Percentiles rank a stretch among this genome's conserved stretches.
Evolutionary conservation across 2,888 invertebrate genomes (phyloP).

Genomic region (Philereme transversata): DNA sequence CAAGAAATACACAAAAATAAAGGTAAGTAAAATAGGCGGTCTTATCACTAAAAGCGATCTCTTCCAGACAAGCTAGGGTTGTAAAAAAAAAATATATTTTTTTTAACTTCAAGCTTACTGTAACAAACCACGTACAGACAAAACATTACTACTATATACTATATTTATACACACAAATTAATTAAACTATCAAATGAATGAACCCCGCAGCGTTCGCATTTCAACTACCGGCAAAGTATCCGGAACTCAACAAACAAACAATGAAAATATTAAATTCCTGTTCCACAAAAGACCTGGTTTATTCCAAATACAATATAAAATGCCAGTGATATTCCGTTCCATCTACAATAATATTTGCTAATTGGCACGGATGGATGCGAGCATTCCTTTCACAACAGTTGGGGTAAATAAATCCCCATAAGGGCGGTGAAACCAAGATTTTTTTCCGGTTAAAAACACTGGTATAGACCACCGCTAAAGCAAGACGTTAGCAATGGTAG

Average conservation of each 20-base stretch:
- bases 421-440: slow-evolving; percentile 3
- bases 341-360: slow-evolving; percentile 26
- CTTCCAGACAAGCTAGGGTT: too few species aligned
- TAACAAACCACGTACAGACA: too few species aligned
- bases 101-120: too few species aligned
- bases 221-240: slow-evolving; percentile 6
- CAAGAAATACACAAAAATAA: too few species aligned
- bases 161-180: too few species aligned
- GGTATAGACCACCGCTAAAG: not conserved
- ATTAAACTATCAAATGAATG: too few species aligned
- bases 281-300: slow-evolving; percentile 8
- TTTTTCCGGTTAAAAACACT: not conserved
- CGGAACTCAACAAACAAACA: slow-evolving; percentile 6
- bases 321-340: slow-evolving; percentile 7
- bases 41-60: too few species aligned
- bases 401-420: slow-evolving; percentile 19
- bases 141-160: too few species aligned
- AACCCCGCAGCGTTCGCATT: too few species aligned
- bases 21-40: too few species aligned
- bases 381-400: slow-evolving; percentile 16
- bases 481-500: too few species aligned
- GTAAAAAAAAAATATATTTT: too few species aligned
- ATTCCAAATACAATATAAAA: slow-evolving; percentile 6
- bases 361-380: slow-evolving; percentile 23
- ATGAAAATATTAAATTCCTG: slow-evolving; percentile 13